Evolutionary conservation across 2,113 vertebrate species (phyloP).

Genomic region (Gymnobelideus leadbeateri): DNA sequence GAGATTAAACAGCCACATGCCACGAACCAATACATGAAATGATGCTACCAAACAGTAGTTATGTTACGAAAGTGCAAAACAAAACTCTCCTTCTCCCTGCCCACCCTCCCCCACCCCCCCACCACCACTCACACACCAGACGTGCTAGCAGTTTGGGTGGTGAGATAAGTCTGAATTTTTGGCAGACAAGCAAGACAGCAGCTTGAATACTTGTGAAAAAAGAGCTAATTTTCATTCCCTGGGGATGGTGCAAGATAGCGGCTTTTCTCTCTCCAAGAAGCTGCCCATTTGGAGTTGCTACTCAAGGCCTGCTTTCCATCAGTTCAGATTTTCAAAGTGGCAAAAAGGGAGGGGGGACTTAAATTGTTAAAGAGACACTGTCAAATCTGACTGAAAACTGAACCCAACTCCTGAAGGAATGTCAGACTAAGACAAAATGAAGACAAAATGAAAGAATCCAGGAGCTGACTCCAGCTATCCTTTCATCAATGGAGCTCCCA

Average conservation of each 20-base stretch:
- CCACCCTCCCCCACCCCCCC: not conserved
- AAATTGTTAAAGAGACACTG: constrained; percentile 47
- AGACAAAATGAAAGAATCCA: not conserved
- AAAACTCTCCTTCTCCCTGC: constrained; percentile 30
- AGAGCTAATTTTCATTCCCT: constrained; percentile 79
- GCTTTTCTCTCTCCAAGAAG: constrained; percentile 67
- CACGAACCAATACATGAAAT: constrained; percentile 45
- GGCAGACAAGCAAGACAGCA: constrained; percentile 72
- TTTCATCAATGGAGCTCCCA: not conserved
- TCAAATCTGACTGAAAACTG: not conserved
- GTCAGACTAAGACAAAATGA: constrained; percentile 38
- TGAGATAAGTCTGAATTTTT: constrained; percentile 72
- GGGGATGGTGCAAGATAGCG: constrained; percentile 58
- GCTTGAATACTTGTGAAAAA: constrained; percentile 71
- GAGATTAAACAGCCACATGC: not conserved
- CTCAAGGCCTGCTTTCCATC: constrained; percentile 52
- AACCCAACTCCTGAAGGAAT: constrained; percentile 31
- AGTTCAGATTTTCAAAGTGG: constrained; percentile 44
- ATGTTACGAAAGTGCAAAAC: constrained; percentile 58
- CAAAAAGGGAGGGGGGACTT: constrained; percentile 2
- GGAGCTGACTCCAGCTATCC: not conserved
- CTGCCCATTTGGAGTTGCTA: constrained; percentile 45
- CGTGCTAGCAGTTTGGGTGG: constrained; percentile 33
- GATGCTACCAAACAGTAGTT: constrained; percentile 34
- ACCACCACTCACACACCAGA: not conserved